These are phyloP conservation scores for Saturnia japonica DNA, from an alignment of 2,888 invertebrate genomes.

Conservation along the genomic window DNA sequence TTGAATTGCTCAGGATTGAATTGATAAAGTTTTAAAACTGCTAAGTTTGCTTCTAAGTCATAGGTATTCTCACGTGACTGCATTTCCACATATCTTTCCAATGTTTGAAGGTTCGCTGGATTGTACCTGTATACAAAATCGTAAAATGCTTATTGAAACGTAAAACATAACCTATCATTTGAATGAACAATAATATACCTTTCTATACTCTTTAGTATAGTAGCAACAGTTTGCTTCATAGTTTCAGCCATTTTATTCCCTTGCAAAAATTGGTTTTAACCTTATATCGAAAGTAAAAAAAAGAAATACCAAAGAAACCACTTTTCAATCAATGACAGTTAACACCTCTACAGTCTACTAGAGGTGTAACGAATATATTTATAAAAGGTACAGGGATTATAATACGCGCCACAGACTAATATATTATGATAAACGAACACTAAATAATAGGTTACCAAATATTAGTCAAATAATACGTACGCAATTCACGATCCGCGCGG, in stretches of 20 bases:
- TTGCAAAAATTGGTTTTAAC: background rate
- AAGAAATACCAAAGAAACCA: background rate
- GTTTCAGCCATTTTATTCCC: constrained; percentile 85
- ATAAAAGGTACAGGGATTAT: too few relatives aligned
- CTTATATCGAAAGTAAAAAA: too few relatives aligned
- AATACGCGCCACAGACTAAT: too few relatives aligned
- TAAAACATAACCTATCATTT: constrained; percentile 23
- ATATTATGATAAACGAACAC: too few relatives aligned
- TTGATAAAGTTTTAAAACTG: constrained; percentile 97
- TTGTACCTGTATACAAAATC: constrained; percentile 88
- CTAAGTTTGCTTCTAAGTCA: constrained; percentile 98
- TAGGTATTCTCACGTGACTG: constrained; percentile 97
- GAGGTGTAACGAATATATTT: too few relatives aligned
- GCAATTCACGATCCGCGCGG: too few relatives aligned
- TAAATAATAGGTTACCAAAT: too few relatives aligned
- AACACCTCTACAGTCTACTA: too few relatives aligned
- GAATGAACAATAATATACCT: constrained; percentile 81
- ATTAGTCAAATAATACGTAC: too few relatives aligned
- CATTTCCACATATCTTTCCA: constrained; percentile 96
- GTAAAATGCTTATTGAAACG: constrained; percentile 8
- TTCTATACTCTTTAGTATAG: constrained; percentile 95
- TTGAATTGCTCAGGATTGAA: constrained; percentile 95
- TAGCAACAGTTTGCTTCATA: constrained; percentile 92
- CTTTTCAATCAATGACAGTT: background rate
- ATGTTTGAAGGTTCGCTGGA: constrained; percentile 94